phyloP scores from a whole-genome alignment of 1,140 invertebrate species.

The Oreohelix idahoensis region DNA sequence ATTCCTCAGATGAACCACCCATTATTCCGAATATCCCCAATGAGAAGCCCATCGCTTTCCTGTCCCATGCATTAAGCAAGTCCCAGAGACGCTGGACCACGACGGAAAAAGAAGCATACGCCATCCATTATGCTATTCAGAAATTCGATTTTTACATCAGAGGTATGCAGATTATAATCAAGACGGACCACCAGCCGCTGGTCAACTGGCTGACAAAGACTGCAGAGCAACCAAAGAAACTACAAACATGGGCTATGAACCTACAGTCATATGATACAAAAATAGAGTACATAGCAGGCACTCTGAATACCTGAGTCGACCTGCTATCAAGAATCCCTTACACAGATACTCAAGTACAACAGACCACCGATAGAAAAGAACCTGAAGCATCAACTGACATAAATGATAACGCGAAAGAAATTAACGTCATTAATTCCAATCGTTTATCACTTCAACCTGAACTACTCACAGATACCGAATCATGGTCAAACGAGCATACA shows the following conservation, averaged over 20 bases:
- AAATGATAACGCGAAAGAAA: background rate
- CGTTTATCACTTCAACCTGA: background rate
- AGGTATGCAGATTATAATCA: background rate
- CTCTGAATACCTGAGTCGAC: background rate
- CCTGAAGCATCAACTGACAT: background rate
- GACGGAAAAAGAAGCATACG: background rate
- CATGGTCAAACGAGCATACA: background rate
- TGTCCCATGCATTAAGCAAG: background rate
- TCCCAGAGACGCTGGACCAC: background rate
- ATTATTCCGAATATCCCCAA: background rate
- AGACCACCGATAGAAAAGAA: background rate
- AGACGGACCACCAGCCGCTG: background rate
- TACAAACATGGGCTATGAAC: background rate
- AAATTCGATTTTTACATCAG: background rate
- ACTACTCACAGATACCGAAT: background rate
- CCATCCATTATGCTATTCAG: background rate
- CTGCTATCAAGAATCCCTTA: background rate
- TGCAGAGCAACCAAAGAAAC: background rate
- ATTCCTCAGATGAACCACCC: background rate
- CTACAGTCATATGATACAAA: background rate
- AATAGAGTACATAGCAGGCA: background rate
- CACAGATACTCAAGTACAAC: background rate
- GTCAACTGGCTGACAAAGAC: background rate
- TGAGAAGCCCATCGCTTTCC: background rate
- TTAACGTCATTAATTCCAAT: background rate